Conservation (phyloP, 2,888 invertebrate species). For the Sarcophaga carnaria region DNA sequence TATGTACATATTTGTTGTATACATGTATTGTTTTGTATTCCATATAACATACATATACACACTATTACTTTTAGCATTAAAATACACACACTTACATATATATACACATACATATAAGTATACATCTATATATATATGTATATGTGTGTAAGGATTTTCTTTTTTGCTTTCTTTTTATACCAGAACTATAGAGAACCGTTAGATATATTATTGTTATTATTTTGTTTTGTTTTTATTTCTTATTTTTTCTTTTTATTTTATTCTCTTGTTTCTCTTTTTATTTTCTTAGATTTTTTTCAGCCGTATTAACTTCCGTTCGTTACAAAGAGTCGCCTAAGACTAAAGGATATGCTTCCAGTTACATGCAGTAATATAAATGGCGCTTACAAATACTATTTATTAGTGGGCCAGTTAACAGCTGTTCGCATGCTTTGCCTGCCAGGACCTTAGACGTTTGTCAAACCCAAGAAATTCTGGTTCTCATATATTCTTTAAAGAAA, state of each 20-base stretch:
- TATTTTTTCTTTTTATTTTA: constrained; percentile 29
- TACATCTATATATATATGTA: background rate
- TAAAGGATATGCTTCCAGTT: constrained; percentile 72
- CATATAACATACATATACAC: constrained; percentile 11
- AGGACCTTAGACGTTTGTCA: constrained; percentile 60
- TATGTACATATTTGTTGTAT: constrained; percentile 12
- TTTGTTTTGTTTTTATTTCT: constrained; percentile 35
- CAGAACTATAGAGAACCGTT: constrained; percentile 45
- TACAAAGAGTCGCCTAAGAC: constrained; percentile 77
- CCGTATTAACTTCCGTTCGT: constrained; percentile 72
- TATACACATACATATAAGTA: background rate
- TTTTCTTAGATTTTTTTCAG: constrained; percentile 23
- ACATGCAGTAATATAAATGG: constrained; percentile 73
- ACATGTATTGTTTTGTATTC: constrained; percentile 4
- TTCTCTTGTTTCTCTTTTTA: constrained; percentile 14
- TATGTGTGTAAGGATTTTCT: constrained; percentile 44
- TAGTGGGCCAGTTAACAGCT: constrained; percentile 49
- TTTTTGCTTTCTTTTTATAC: constrained; percentile 11
- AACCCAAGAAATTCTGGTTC: background rate
- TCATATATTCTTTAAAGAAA: background rate
- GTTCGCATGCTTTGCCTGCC: constrained; percentile 51
- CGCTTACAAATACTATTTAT: constrained; percentile 61
- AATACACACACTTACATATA: constrained; percentile 34
- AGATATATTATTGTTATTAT: constrained; percentile 24
- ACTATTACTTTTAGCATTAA: background rate